These are phyloP conservation scores for Sinocyclocheilus rhinocerous DNA, from an alignment of 2,113 vertebrate species.

Conservation along the genomic window DNA sequence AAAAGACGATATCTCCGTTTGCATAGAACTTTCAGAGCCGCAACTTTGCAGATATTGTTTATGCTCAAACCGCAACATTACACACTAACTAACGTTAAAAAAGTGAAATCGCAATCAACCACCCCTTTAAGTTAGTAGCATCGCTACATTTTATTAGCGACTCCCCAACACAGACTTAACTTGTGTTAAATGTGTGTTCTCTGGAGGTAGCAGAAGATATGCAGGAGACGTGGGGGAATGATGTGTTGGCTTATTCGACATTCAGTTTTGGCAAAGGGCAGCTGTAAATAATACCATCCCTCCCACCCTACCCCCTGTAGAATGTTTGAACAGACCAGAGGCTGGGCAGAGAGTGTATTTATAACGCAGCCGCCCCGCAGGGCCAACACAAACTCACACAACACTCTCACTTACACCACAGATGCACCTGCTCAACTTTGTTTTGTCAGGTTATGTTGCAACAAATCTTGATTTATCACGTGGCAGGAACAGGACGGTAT, in stretches of 20 bases:
- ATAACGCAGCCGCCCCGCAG: slow-evolving; percentile 37
- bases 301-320: slow-evolving; percentile 46
- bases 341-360: slow-evolving; percentile 52
- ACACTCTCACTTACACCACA: slow-evolving; percentile 32
- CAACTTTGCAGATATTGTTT: too few relatives aligned
- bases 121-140: background rate
- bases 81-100: too few relatives aligned
- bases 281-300: slow-evolving; percentile 52
- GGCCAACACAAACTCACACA: slow-evolving; percentile 25
- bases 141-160: background rate
- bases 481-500: background rate
- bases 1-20: too few relatives aligned
- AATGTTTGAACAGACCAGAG: slow-evolving; percentile 52
- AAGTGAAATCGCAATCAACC: too few relatives aligned
- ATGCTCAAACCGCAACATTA: too few relatives aligned
- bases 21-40: too few relatives aligned
- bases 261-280: slow-evolving; percentile 45
- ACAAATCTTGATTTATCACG: slow-evolving; percentile 14
- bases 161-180: background rate
- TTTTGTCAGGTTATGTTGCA: slow-evolving; percentile 7
- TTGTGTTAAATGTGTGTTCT: slow-evolving; percentile 18
- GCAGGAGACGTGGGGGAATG: slow-evolving; percentile 28
- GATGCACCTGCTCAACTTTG: slow-evolving; percentile 38
- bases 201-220: slow-evolving; percentile 26
- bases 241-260: slow-evolving; percentile 42